A percentile compares a stretch with the other conserved stretches of the same genome.
Evolutionary conservation across 2,797 vertebrate genomes (phyloP).

Genomic region (Ataeniobius toweri): DNA sequence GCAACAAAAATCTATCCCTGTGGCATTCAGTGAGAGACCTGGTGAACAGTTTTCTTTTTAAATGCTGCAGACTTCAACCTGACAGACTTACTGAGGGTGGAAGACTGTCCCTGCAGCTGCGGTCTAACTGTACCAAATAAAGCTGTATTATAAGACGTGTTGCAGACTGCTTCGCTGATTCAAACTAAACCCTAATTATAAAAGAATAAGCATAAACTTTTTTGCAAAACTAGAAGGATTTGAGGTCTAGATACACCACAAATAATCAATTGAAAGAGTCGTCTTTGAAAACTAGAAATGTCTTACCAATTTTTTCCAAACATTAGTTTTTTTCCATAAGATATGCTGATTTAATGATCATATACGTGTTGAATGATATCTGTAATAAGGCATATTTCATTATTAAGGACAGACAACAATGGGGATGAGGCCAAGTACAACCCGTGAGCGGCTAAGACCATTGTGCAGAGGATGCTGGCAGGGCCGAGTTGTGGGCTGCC

Average conservation of each 20-base stretch:
- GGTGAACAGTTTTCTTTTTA: not conserved
- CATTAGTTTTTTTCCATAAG: conserved; percentile 37
- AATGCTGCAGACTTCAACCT: not conserved
- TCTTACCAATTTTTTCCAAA: not conserved
- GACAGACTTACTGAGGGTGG: not conserved
- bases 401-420: conserved; percentile 39
- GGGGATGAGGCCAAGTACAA: conserved; percentile 40
- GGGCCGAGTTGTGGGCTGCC: conserved; percentile 24
- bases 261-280: not conserved
- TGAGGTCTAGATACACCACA: not conserved
- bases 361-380: conserved; percentile 59
- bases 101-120: not conserved
- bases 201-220: not conserved
- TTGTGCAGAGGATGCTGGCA: conserved; percentile 31
- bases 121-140: not conserved
- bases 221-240: not conserved
- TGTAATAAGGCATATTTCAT: conserved; percentile 55
- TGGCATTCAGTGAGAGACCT: not conserved
- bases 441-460: conserved; percentile 33
- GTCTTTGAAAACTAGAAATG: not conserved
- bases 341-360: conserved; percentile 73
- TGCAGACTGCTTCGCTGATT: not conserved
- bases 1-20: not conserved
- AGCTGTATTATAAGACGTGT: not conserved
- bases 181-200: not conserved